Evolutionary conservation across 2,113 vertebrate species (phyloP).

Genomic region (Gila orcuttii): DNA sequence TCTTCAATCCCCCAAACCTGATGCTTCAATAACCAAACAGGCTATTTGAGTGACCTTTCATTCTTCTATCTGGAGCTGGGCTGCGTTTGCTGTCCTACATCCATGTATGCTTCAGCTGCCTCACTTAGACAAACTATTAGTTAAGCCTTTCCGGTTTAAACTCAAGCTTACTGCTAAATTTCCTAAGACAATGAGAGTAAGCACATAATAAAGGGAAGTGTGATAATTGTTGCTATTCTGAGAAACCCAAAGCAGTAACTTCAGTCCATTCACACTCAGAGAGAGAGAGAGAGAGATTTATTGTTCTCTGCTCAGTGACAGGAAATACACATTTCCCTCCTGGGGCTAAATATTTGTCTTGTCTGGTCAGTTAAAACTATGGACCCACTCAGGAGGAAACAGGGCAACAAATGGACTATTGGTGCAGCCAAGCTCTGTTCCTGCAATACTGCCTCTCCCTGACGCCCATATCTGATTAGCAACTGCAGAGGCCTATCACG

Average conservation of each 20-base stretch:
- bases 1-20: neutral
- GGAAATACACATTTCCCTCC: conserved; percentile 79
- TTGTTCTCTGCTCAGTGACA: conserved; percentile 72
- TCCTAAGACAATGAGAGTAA: conserved; percentile 65
- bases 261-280: conserved; percentile 42
- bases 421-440: conserved; percentile 1
- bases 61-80: neutral
- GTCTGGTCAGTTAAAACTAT: conserved; percentile 70
- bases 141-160: conserved; percentile 24
- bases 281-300: conserved; percentile 70
- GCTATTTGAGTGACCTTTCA: neutral
- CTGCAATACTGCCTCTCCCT: conserved; percentile 42
- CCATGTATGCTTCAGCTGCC: neutral
- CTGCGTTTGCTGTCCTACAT: neutral
- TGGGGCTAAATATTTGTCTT: conserved; percentile 75
- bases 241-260: conserved; percentile 58
- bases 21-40: neutral
- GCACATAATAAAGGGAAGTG: conserved; percentile 81
- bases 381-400: conserved; percentile 38
- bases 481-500: conserved; percentile 65
- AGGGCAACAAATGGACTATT: conserved; percentile 37
- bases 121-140: conserved; percentile 6
- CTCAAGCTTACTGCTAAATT: conserved; percentile 47
- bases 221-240: conserved; percentile 82
- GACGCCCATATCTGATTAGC: conserved; percentile 79